Evolutionary conservation across 2,888 invertebrate genomes (phyloP), one percentile per base, ranked within the genome.

Genomic region (Drosophila greeni): DNA sequence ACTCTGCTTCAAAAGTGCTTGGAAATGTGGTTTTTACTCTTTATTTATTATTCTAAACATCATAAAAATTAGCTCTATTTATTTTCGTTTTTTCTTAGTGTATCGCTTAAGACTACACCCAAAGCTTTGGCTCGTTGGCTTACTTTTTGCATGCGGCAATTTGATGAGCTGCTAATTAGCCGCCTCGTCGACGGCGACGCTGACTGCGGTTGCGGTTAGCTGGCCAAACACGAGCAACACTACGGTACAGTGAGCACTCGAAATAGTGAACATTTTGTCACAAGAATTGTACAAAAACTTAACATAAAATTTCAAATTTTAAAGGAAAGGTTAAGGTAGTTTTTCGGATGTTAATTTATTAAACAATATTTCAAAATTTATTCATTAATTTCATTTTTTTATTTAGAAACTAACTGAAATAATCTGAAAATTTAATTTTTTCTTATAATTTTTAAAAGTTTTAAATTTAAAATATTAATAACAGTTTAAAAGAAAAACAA

Each of bases 141-240:
- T 65, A 51, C 53, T 71, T 77, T 69, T 72, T 78, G 74, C 82
- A 78, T 78, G 53, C 61, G 68, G 70, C 84, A 78, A 69, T 72
- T 75, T 80, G 84, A 80, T 82, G 79, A 84, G 84, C 84, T 84
- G 79, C 79, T 80, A 80, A 80, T 80, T 80, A 80, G 69, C 76
- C 55, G 36, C 66, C 70, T 54, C 65, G 70, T 65, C 29, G 33
- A 20, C 61, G 33, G 60, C 34, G 29, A 26, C 40, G 24, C 33
- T 34, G 64, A 20, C 34, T 34, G 24, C 40, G 62, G 31, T 51
- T 62, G 61, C 51, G 65, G 61, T 61, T 61, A 49, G 64, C 67
- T 53, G 54, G 55, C 37, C 58, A 58, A 49, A 56, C 82, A 55
- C 66, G 58, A 59, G 60, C 73, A 59, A 48, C 53, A 74, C 57